Evolutionary conservation across 37 sponge, comb jelly and placozoan species (phyloP).

Genomic region (Aplysina aerophoba): DNA sequence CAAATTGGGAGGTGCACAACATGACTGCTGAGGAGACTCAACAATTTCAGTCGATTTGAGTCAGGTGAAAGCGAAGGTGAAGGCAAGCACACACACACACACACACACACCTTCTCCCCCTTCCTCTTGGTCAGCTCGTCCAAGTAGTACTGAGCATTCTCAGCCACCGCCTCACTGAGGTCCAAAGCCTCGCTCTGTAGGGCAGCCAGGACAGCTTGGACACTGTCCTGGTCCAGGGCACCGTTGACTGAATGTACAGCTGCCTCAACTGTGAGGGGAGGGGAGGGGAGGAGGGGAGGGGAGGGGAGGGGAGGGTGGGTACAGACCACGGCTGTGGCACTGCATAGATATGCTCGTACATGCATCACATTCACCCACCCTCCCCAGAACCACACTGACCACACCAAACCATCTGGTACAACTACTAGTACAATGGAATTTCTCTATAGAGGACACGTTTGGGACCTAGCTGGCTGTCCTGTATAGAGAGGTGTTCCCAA

Average conservation of each 20-base stretch:
- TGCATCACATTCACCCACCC: too few species aligned
- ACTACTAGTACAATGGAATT: too few species aligned
- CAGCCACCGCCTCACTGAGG: slow-evolving; percentile 54
- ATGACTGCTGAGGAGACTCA: too few species aligned
- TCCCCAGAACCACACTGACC: background rate
- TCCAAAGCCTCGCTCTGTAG: slow-evolving; percentile 72
- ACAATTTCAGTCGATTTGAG: too few species aligned
- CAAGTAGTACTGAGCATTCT: slow-evolving; percentile 78
- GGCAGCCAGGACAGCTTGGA: slow-evolving; percentile 55
- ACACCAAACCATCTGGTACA: too few species aligned
- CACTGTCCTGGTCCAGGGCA: slow-evolving; percentile 47
- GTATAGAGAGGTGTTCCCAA: too few species aligned
- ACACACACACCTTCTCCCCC: slow-evolving; percentile 23
- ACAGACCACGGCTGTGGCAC: background rate
- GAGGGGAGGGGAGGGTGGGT: background rate
- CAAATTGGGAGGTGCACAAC: too few species aligned
- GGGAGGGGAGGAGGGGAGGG: background rate
- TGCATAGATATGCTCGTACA: background rate
- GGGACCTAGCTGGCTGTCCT: too few species aligned
- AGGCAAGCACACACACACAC: too few species aligned
- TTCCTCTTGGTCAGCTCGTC: slow-evolving; percentile 36
- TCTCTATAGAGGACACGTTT: too few species aligned
- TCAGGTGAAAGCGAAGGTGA: too few species aligned
- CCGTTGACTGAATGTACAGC: slow-evolving; percentile 75
- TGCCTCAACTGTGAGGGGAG: slow-evolving; percentile 56